Percentiles rank a stretch among this genome's conserved stretches.
Evolutionary conservation across 2,797 vertebrate species (phyloP).

Genomic region (Sparidentex hasta): DNA sequence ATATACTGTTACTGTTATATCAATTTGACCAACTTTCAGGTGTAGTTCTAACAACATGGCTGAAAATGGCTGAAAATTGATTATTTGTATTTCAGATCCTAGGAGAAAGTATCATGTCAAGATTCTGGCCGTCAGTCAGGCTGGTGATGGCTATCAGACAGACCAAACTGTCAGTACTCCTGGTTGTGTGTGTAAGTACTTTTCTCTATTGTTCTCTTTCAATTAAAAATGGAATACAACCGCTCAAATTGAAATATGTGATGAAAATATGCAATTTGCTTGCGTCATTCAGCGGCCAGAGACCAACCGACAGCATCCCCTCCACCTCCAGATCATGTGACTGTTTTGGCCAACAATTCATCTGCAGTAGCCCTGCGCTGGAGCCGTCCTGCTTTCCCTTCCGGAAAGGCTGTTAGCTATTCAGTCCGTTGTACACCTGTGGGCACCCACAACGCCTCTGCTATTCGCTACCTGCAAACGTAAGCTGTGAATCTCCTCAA

Average conservation of each 20-base stretch:
- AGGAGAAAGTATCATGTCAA: conserved; percentile 96
- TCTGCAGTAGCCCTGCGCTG: conserved; percentile 91
- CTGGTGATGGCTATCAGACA: conserved; percentile 96
- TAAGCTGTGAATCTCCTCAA: conserved; percentile 76
- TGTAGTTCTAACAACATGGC: background rate
- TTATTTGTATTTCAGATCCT: conserved; percentile 86
- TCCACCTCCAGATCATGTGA: conserved; percentile 93
- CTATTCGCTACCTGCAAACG: conserved; percentile 95
- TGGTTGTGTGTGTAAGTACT: conserved; percentile 94
- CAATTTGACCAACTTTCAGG: background rate
- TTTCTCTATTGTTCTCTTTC: background rate
- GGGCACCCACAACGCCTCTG: conserved; percentile 92
- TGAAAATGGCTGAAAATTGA: conserved; percentile 4
- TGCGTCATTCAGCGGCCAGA: conserved; percentile 86
- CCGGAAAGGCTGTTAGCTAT: conserved; percentile 91
- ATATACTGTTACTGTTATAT: background rate
- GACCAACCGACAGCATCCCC: conserved; percentile 91
- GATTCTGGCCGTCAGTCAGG: conserved; percentile 89
- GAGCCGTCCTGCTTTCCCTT: conserved; percentile 92
- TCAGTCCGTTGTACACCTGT: conserved; percentile 94
- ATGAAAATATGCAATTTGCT: conserved; percentile 19
- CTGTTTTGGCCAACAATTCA: conserved; percentile 89
- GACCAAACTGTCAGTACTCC: conserved; percentile 96
- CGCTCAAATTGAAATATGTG: background rate
- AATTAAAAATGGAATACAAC: background rate